Evolutionary conservation across 2,888 invertebrate species (phyloP).

Genomic region (Ditula angustiorana): DNA sequence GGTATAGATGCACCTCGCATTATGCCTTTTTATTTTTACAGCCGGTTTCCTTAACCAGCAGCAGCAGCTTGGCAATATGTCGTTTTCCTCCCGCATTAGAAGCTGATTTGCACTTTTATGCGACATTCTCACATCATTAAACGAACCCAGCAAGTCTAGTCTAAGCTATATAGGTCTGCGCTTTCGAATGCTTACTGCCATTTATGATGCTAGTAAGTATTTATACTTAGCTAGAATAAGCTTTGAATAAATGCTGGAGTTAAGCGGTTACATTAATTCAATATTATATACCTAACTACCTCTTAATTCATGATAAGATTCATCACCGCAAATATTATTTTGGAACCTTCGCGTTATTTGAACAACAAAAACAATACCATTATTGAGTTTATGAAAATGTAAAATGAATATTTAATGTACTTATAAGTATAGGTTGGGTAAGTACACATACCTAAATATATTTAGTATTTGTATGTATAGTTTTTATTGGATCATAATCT

Average conservation of each 20-base stretch:
- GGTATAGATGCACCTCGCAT: slow-evolving; percentile 13
- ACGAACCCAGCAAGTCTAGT: slow-evolving; percentile 32
- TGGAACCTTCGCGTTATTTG: no score
- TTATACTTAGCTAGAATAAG: slow-evolving; percentile 21
- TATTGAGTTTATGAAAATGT: no score
- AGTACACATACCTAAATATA: no score
- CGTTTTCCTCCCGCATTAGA: slow-evolving; percentile 36
- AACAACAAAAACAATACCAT: no score
- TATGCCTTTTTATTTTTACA: slow-evolving; percentile 27
- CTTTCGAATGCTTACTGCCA: slow-evolving; percentile 34
- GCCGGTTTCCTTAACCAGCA: slow-evolving; percentile 35
- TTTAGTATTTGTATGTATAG: no score
- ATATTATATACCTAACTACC: no score
- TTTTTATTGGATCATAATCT: no score
- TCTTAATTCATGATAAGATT: no score
- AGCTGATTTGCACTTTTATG: slow-evolving; percentile 43
- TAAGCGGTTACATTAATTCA: slow-evolving; percentile 26
- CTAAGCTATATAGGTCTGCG: slow-evolving; percentile 37
- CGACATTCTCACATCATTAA: slow-evolving; percentile 41
- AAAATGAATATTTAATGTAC: no score
- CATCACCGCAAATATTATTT: no score
- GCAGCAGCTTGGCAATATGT: slow-evolving; percentile 27
- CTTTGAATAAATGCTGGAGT: no score
- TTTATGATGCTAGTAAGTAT: slow-evolving; percentile 25
- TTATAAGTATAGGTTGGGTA: no score